Evolutionary conservation across 2,888 invertebrate species (phyloP), one percentile per base, ranked within the genome.

Genomic region (Orchestes rusci): DNA sequence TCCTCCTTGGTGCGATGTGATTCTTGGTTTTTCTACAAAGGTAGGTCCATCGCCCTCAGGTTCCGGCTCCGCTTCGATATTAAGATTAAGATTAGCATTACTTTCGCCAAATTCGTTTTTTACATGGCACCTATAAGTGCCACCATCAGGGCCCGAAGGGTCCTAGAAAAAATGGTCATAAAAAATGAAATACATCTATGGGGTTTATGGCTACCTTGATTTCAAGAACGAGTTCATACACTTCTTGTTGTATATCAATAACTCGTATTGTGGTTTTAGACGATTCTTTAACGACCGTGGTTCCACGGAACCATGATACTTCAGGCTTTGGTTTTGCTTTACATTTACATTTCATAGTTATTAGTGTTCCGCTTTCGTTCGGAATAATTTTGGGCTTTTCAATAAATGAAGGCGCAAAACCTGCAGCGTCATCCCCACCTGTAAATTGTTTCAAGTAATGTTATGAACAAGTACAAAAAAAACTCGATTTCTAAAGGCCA

Each of bases 331-430:
- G 94, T 72, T 90, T 90, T 33, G 95, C 94, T 70, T 87, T 88
- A 70, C 91, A 91, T 66, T 87, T 85, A 74, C 96, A 96, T 72
- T 93, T 90, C 90, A 97, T 93, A 51, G 92, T 87, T 62, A 97
- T 94, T 61, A 95, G 80, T 57, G 95, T 94, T 60, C 95, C 96
- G 65, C 86, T 90, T 70, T 93, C 93, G 73, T 95, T 94, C 67
- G 97, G 97, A 75, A 96, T 93, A 72, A 99, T 99, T 72, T 90
- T 84, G 54, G 99, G 99, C 76, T 97, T 97, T 74, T 95, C 95
- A 66, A 94, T 82, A 73, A 99, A 97, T 50, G 93, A 90, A 55
- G 97, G 97, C 59, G 94, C 90, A 73, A 89, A 90, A 67, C 92
- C 93, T 65, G 84, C 85, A 59, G 86, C 88, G 71, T 88, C 88